A percentile compares a stretch with the other conserved stretches of the same genome.
phyloP scores from a whole-genome alignment of 2,797 vertebrate species.

The Ptychobarbus kaznakovi region DNA sequence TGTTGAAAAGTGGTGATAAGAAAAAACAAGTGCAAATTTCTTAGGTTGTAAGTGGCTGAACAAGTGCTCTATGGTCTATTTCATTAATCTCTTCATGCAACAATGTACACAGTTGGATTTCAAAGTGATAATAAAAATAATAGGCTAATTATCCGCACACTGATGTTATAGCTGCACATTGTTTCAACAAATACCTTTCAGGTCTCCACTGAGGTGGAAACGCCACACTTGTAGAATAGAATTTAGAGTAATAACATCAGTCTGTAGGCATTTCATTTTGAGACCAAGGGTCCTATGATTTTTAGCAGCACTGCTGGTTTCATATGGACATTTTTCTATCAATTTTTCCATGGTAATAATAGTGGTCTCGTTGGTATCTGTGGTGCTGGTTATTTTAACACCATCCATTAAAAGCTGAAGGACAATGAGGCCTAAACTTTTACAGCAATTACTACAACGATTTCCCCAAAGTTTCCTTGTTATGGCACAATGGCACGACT shows the following conservation, averaged over 20 bases:
- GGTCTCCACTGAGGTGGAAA: background rate
- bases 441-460: conserved; percentile 6
- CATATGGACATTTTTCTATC: background rate
- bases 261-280: background rate
- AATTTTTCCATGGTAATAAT: background rate
- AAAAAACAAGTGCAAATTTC: conserved; percentile 9
- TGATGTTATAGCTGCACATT: background rate
- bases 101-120: conserved; percentile 2
- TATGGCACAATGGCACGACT: background rate
- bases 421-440: background rate
- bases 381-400: background rate
- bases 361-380: background rate
- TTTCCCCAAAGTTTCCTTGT: background rate
- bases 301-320: background rate
- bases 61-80: background rate
- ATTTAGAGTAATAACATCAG: background rate
- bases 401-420: conserved; percentile 19
- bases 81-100: conserved; percentile 15
- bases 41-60: background rate
- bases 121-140: conserved; percentile 1
- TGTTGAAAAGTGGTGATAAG: conserved; percentile 9
- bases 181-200: conserved; percentile 7
- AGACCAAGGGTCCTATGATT: background rate
- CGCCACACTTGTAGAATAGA: background rate
- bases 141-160: background rate